These are phyloP conservation scores for Xyrichtys novacula DNA, from an alignment of 2,797 vertebrate species.

Conservation along the genomic window DNA sequence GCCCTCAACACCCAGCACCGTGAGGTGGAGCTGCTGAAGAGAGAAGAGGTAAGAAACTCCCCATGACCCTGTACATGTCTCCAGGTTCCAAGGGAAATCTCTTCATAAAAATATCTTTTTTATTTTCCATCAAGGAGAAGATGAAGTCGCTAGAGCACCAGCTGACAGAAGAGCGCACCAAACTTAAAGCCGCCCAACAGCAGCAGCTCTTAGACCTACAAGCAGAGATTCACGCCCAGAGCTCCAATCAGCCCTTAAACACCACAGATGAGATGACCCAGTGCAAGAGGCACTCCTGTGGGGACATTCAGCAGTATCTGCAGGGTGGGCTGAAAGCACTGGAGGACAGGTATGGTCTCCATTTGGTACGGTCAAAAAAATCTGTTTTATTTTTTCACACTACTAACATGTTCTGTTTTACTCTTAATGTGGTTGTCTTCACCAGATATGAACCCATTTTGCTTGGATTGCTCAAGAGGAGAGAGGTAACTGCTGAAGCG, in stretches of 20 bases:
- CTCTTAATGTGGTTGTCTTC: neutral
- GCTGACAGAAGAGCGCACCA: conserved; percentile 85
- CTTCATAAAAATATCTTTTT: neutral
- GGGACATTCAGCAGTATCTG: conserved; percentile 91
- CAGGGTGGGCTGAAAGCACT: conserved; percentile 87
- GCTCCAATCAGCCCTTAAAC: conserved; percentile 65
- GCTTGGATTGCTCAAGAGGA: conserved; percentile 88
- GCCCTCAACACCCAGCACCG: conserved; percentile 85
- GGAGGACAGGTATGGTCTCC: conserved; percentile 84
- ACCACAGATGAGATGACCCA: conserved; percentile 87
- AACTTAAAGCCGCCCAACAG: conserved; percentile 83
- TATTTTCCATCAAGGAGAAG: conserved; percentile 73
- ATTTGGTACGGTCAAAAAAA: rapidly evolving
- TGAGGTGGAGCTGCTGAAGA: conserved; percentile 85
- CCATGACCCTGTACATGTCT: neutral
- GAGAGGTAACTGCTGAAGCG: conserved; percentile 83
- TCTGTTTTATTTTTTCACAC: neutral
- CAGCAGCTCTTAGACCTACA: conserved; percentile 80
- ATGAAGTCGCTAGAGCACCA: conserved; percentile 83
- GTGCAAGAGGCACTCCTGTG: conserved; percentile 85
- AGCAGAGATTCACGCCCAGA: conserved; percentile 70
- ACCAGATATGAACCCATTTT: conserved; percentile 91
- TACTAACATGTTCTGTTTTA: too few species aligned
- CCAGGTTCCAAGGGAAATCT: neutral
- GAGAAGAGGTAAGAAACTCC: conserved; percentile 76